Conservation (phyloP, 2,797 vertebrate species). For the Threskiornis aethiopicus region DNA sequence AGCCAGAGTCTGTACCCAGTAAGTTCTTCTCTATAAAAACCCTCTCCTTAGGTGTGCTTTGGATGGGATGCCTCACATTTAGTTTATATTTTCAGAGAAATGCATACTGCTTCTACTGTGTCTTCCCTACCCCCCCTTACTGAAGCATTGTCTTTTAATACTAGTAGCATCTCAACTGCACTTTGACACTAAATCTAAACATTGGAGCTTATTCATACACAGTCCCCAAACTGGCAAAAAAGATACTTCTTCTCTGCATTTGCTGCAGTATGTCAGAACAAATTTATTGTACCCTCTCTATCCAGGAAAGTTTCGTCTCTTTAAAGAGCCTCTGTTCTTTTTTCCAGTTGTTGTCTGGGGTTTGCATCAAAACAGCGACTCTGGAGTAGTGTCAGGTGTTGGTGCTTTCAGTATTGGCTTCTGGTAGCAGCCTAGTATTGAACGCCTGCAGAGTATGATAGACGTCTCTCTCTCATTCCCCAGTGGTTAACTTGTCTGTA, state of each 20-base stretch:
- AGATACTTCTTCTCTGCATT: background rate
- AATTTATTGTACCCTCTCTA: background rate
- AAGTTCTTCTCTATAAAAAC: background rate
- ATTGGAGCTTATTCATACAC: background rate
- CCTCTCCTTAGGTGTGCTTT: background rate
- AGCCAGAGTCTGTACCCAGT: slow-evolving; percentile 69
- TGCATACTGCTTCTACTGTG: background rate
- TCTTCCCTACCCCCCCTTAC: background rate
- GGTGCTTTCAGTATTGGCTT: background rate
- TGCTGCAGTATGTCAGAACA: background rate
- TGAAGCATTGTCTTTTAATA: background rate
- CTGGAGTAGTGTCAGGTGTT: background rate
- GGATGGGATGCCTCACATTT: background rate
- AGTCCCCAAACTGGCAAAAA: background rate
- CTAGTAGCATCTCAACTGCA: background rate
- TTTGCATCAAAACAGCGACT: background rate
- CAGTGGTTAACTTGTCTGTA: background rate
- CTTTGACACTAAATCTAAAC: background rate
- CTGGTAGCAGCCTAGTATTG: background rate
- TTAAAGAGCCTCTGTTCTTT: background rate
- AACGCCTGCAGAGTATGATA: background rate
- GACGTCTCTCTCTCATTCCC: background rate
- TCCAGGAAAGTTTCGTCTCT: background rate
- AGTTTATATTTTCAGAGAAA: background rate
- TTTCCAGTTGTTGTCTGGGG: background rate